Evolutionary conservation across 2,113 vertebrate genomes (phyloP).

Genomic region (Delphinus delphis): DNA sequence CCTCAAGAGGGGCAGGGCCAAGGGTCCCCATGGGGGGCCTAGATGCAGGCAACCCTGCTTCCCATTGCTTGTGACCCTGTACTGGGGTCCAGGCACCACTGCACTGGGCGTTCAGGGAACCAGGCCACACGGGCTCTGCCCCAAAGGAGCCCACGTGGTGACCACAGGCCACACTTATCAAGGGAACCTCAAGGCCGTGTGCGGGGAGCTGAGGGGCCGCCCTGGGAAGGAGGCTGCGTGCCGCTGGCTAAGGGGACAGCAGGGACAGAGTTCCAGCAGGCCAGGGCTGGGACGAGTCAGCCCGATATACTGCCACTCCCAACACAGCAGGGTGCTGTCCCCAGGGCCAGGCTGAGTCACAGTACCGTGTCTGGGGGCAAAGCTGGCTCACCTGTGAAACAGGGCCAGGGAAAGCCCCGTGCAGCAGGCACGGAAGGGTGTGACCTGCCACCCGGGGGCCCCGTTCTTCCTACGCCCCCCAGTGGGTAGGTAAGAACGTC

Average conservation of each 20-base stretch:
- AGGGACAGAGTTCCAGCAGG: background rate
- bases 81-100: background rate
- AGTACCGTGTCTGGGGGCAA: background rate
- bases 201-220: background rate
- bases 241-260: background rate
- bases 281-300: background rate
- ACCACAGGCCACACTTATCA: too few relatives aligned
- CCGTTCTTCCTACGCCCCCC: background rate
- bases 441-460: background rate
- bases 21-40: background rate
- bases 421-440: background rate
- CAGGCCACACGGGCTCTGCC: background rate
- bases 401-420: background rate
- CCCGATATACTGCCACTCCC: background rate
- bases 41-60: background rate
- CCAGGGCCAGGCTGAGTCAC: background rate
- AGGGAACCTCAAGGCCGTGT: background rate
- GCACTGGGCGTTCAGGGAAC: background rate
- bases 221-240: accelerated
- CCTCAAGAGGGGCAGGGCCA: background rate
- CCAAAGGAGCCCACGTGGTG: background rate
- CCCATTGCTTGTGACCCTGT: background rate
- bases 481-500: accelerated
- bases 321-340: background rate
- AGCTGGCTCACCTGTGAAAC: background rate